Conservation (phyloP, 2,113 vertebrate species). For the Apodemus speciosus region DNA sequence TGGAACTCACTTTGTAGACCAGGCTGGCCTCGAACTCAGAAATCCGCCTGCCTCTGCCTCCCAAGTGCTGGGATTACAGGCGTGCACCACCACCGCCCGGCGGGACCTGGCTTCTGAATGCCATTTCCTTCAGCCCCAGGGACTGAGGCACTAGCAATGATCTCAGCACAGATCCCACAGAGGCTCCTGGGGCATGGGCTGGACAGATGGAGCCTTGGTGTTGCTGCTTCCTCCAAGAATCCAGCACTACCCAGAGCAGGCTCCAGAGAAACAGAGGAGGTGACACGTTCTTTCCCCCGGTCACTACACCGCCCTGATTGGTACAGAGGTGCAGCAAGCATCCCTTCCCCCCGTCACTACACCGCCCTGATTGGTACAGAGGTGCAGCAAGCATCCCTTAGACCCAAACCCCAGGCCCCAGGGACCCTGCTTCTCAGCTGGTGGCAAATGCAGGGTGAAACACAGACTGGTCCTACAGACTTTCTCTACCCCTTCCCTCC, state of each 20-base stretch:
- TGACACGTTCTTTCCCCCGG: not conserved
- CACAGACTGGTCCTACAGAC: not conserved
- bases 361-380: not conserved
- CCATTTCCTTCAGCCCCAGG: not conserved
- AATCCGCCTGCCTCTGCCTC: too few species aligned
- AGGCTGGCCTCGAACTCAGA: too few species aligned
- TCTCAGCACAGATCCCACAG: not conserved
- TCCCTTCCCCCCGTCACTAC: not conserved
- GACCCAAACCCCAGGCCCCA: not conserved
- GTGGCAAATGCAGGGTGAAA: not conserved
- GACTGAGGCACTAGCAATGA: not conserved
- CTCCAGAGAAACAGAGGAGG: not conserved
- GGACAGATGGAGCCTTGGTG: not conserved
- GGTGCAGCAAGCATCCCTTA: not conserved
- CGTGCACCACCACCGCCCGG: too few species aligned
- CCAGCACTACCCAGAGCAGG: not conserved
- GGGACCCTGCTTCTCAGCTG: not conserved
- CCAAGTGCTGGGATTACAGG: too few species aligned
- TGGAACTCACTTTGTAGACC: too few species aligned
- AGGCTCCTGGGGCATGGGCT: not conserved
- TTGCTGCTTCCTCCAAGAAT: not conserved
- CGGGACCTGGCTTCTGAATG: not conserved
- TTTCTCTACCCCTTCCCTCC: not conserved
- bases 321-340: not conserved
- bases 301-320: not conserved